Base-by-base conservation (phyloP, 2,888 invertebrate genomes). In the Gisinianus flammeolus region DNA sequence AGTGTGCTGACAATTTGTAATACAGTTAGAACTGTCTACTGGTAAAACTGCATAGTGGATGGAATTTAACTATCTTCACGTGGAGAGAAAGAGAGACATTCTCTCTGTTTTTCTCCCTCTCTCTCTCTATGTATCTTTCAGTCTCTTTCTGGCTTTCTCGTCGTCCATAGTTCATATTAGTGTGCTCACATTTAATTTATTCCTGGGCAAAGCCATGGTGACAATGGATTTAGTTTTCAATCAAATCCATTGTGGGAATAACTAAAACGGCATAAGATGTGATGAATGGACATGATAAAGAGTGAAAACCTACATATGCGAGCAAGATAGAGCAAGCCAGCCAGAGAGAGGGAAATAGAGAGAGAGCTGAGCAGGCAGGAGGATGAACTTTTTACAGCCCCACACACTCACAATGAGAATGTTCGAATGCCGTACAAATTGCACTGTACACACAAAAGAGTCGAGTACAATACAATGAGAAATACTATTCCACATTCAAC, bases 301-400 rank as follows among this genome's bases (percentile, higher is more conserved):
- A 68, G 44, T 68, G 19, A 68, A 68, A 31, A 67, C 67, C 31
- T 67, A 54, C 16, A 16, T 19, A 54, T n/a, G n/a, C n/a, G n/a
- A 35, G 35, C 12, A 35, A 35, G 12, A 35, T 35, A 12, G n/a
- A n/a, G n/a, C n/a, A n/a, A n/a, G n/a, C n/a, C n/a, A 35, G 12
- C 35, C 35, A 35, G 12, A 35, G 35, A 35, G 12, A 35, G 35
- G 12, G 12, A 35, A 35, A 35, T 5, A 35, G 35, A 35, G 12
- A 35, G 35, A 35, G 35, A 35, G 62, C 24, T 26, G 24, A 10
- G 8, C 5, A 24, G 30, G 68, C 31, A n/a, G 35, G n/a, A n/a
- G 35, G 35, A 68, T 68, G 68, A 68, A 68, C 35, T 68, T 68
- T 66, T 68, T 68, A 35, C 68, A 35, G 68, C 68, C 35, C 33